phyloP scores from a whole-genome alignment of 2,113 vertebrate species.

The Prietella phreatophila region DNA sequence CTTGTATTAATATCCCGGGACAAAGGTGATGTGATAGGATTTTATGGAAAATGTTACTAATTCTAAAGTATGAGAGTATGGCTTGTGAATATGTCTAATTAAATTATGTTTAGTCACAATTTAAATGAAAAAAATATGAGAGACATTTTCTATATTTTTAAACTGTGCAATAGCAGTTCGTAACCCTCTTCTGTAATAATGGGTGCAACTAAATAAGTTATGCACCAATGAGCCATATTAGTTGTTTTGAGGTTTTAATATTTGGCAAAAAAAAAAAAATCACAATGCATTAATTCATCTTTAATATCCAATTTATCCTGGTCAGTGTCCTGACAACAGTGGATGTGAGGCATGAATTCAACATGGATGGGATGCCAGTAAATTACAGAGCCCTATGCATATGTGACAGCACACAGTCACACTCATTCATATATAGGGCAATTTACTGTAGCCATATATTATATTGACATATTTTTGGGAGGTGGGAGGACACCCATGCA shows the following conservation, averaged over 20 bases:
- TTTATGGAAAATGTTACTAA: not conserved
- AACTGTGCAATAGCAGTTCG: not conserved
- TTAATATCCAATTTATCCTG: not conserved
- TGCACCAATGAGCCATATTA: not conserved
- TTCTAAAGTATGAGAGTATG: not conserved
- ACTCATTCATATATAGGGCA: too few species aligned
- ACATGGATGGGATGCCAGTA: not conserved
- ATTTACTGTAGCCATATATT: too few species aligned
- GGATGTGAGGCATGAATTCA: not conserved
- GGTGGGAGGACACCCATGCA: too few species aligned
- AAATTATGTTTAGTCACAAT: not conserved
- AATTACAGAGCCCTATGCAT: too few species aligned
- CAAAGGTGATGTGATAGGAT: not conserved
- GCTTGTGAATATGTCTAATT: not conserved
- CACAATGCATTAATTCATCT: not conserved
- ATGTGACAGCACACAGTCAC: too few species aligned
- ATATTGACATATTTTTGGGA: too few species aligned
- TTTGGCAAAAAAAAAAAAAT: not conserved
- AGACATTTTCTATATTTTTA: not conserved
- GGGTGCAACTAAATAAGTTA: not conserved
- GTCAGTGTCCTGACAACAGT: not conserved
- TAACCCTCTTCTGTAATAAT: not conserved
- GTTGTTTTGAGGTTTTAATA: not conserved
- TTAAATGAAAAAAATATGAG: not conserved
- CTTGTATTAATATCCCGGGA: slow-evolving; percentile 16